Evolutionary conservation across 2,797 vertebrate species (phyloP).

Genomic region (Sylvilagus floridanus): DNA sequence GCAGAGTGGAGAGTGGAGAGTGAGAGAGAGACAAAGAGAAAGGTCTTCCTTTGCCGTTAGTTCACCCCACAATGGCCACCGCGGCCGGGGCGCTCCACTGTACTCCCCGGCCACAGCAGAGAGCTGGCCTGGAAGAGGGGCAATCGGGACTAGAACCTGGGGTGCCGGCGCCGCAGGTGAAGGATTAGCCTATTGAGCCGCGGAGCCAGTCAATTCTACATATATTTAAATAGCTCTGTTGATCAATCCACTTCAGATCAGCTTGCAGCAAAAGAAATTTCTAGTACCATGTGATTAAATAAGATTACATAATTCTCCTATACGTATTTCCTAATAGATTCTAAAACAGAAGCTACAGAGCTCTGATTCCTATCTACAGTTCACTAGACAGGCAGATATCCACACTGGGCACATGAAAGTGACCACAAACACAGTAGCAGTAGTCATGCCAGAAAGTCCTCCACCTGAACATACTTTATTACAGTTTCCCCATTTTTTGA

Average conservation of each 20-base stretch:
- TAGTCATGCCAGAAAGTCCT: not conserved
- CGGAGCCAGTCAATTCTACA: not conserved
- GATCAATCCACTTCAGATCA: not conserved
- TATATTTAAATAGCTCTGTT: slow-evolving; percentile 13
- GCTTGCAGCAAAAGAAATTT: slow-evolving; percentile 36
- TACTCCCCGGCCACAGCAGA: too few species aligned
- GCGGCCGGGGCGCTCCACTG: too few species aligned
- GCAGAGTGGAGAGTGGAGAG: too few species aligned
- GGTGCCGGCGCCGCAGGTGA: too few species aligned
- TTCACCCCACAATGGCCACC: too few species aligned
- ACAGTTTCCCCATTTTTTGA: not conserved
- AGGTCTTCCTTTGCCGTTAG: too few species aligned
- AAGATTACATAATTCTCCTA: slow-evolving; percentile 27
- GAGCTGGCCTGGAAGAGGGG: too few species aligned
- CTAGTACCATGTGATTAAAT: slow-evolving; percentile 22
- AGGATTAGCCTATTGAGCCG: too few species aligned
- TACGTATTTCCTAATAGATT: slow-evolving; percentile 1
- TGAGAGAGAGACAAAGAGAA: too few species aligned
- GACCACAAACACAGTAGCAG: not conserved
- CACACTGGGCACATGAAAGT: not conserved
- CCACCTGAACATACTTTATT: not conserved
- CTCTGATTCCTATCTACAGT: not conserved
- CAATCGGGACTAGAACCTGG: too few species aligned
- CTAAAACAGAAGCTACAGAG: not conserved
- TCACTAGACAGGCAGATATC: not conserved